These are phyloP conservation scores for Leucophenga montana DNA, from an alignment of 2,888 invertebrate genomes.

Conservation along the genomic window DNA sequence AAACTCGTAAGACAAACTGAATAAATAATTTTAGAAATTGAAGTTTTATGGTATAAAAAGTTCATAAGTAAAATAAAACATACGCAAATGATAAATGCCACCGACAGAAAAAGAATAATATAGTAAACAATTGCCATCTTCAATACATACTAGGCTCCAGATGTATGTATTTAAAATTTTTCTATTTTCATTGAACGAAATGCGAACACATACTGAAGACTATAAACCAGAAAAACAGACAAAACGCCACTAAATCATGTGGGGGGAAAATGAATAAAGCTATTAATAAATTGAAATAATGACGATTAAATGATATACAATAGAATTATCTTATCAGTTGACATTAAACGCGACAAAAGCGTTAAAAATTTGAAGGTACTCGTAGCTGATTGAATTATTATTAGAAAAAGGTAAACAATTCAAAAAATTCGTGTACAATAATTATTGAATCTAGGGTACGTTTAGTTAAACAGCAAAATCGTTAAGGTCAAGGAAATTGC, in stretches of 20 bases:
- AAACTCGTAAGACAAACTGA: neutral
- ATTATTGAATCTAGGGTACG: neutral
- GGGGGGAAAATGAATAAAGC: neutral
- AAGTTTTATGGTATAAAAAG: neutral
- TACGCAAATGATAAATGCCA: neutral
- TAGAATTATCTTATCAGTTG: slow-evolving; percentile 8
- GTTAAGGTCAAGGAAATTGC: neutral
- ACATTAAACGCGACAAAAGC: neutral
- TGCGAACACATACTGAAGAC: neutral
- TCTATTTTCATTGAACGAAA: slow-evolving; percentile 1
- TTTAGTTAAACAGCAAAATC: neutral
- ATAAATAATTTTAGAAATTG: neutral
- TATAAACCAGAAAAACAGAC: neutral
- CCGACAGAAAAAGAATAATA: neutral
- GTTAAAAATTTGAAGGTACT: no score
- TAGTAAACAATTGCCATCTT: slow-evolving; percentile 4
- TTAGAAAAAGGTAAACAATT: neutral
- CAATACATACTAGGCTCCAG: neutral
- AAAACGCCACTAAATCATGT: neutral
- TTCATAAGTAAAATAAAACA: neutral
- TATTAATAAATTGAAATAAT: neutral
- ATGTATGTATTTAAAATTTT: neutral
- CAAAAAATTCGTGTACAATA: neutral
- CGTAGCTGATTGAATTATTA: neutral
- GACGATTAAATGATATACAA: slow-evolving; percentile 6